These are phyloP conservation scores for Toxonevra muliebris DNA, from an alignment of 2,888 invertebrate species.

Conservation along the genomic window DNA sequence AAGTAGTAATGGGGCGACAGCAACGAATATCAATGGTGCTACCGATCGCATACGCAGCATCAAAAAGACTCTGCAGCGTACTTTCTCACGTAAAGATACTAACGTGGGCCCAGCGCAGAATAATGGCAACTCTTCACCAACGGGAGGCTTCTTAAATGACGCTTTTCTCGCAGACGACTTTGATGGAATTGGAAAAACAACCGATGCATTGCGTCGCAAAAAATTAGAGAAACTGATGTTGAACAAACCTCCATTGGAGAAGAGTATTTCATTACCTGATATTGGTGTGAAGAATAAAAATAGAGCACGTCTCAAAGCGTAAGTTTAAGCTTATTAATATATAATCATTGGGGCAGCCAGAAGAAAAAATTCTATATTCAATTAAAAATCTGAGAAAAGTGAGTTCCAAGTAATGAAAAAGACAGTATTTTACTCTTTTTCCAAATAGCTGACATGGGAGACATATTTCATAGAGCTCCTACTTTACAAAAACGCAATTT, in stretches of 20 bases:
- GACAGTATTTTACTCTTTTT: slow-evolving; percentile 15
- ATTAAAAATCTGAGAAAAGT: background rate
- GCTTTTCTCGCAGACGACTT: slow-evolving; percentile 51
- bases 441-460: too few relatives aligned
- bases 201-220: slow-evolving; percentile 58
- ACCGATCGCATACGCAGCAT: slow-evolving; percentile 61
- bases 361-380: background rate
- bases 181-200: slow-evolving; percentile 36
- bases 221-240: slow-evolving; percentile 48
- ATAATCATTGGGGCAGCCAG: background rate
- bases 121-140: slow-evolving; percentile 20
- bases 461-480: too few relatives aligned
- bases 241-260: slow-evolving; percentile 74
- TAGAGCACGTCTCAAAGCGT: slow-evolving; percentile 76
- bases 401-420: background rate
- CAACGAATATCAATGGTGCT: slow-evolving; percentile 27
- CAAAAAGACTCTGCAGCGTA: slow-evolving; percentile 66
- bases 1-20: slow-evolving; percentile 31
- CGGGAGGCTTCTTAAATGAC: slow-evolving; percentile 49
- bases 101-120: slow-evolving; percentile 16
- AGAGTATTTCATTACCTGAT: slow-evolving; percentile 85
- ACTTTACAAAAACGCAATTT: too few relatives aligned
- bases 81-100: slow-evolving; percentile 66
- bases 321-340: slow-evolving; percentile 62
- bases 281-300: slow-evolving; percentile 80